Percentiles rank a stretch among this genome's conserved stretches.
Evolutionary conservation across 2,888 invertebrate species (phyloP).

Genomic region (Adelphocoris suturalis): DNA sequence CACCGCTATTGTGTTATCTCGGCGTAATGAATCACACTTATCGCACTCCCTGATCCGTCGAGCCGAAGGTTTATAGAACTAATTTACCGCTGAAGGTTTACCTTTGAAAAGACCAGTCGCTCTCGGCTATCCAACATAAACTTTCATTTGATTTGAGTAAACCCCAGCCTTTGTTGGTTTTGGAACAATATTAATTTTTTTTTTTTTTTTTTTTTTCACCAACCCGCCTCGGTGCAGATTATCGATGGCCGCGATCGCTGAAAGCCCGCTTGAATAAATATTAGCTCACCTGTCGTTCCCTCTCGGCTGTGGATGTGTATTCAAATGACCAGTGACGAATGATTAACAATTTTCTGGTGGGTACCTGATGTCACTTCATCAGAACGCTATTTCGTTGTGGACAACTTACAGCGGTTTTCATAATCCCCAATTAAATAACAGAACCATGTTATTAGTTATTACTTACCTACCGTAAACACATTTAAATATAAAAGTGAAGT

Average conservation of each 20-base stretch:
- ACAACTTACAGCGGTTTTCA: too few species aligned
- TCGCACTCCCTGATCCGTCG: background rate
- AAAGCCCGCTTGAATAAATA: background rate
- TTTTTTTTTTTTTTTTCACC: too few species aligned
- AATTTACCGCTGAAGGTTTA: background rate
- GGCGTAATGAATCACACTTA: constrained; percentile 25
- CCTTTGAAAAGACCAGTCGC: background rate
- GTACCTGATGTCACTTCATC: too few species aligned
- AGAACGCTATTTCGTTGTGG: too few species aligned
- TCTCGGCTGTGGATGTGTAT: too few species aligned
- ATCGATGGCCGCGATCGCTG: background rate
- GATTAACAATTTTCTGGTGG: too few species aligned
- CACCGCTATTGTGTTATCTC: constrained; percentile 1
- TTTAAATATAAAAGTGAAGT: too few species aligned
- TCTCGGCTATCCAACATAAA: background rate
- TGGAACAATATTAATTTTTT: background rate
- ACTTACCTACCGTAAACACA: too few species aligned
- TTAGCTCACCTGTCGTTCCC: background rate
- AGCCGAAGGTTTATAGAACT: background rate
- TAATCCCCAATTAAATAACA: too few species aligned
- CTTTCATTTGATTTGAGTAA: constrained; percentile 8
- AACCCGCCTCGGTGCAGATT: too few species aligned
- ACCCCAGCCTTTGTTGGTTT: background rate
- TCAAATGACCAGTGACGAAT: background rate
- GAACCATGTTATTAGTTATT: too few species aligned